These are phyloP conservation scores for Halcyon leucocephala DNA, from an alignment of 2,797 vertebrate genomes.

Conservation along the genomic window DNA sequence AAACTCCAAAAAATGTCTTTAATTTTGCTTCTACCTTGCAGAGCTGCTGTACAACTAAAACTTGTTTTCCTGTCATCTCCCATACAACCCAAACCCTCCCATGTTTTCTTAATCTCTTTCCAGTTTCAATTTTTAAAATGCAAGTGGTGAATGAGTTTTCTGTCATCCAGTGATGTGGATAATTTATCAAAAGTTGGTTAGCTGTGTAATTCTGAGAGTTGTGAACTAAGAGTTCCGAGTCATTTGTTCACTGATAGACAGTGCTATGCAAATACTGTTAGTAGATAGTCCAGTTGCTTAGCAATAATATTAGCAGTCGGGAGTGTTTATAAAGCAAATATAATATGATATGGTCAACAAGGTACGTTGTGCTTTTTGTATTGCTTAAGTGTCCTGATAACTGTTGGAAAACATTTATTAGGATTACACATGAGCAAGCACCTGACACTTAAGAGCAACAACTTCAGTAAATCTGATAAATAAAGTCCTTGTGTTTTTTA, in stretches of 20 bases:
- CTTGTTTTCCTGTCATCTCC: neutral
- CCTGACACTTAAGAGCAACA: constrained; percentile 43
- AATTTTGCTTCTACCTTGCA: neutral
- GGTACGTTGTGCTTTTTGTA: constrained; percentile 51
- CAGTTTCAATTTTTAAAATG: neutral
- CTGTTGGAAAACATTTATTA: constrained; percentile 43
- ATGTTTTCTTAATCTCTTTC: neutral
- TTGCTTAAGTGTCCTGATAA: constrained; percentile 58
- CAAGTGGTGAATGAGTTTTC: neutral
- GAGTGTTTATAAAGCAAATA: constrained; percentile 68
- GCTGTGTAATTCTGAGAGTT: neutral
- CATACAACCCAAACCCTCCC: neutral
- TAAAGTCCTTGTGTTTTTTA: neutral
- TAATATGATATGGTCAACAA: constrained; percentile 52
- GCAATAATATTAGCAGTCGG: constrained; percentile 52
- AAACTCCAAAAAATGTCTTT: neutral
- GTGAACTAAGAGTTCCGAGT: neutral
- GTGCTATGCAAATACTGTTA: constrained; percentile 29
- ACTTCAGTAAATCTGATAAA: constrained; percentile 41
- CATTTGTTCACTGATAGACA: neutral
- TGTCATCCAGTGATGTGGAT: neutral
- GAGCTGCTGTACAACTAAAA: neutral
- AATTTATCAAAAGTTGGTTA: neutral
- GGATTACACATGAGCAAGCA: constrained; percentile 38
- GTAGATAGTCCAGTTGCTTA: constrained; percentile 42